Base-by-base conservation (phyloP, 2,888 invertebrate genomes). In the Drosophila anceps region DNA sequence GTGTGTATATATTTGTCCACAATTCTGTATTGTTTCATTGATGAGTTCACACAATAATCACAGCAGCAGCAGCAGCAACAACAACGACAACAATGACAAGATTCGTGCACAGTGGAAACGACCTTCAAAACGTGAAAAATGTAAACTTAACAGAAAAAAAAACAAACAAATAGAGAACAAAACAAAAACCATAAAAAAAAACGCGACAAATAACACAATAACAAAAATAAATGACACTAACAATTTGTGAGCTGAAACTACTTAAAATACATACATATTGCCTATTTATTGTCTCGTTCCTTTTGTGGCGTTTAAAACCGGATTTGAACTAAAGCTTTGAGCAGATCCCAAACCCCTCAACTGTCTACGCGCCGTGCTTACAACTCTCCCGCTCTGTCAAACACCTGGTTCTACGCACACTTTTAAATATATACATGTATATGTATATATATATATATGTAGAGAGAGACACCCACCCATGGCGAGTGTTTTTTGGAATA, bases 41-140 rank as follows among this genome's bases (percentile, higher is more conserved):
- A 87, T 87, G 86, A 90, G 90, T 87, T 90, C 89, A 90, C 89
- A 85, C 82, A 76, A 58, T 61, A 76, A 72, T 51, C 55, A 67
- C 48, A 67, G 53, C 54, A 33, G n/a, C 24, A 12, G 76, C 72
- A n/a, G n/a, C n/a, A 73, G 43, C 41, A 65, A 57, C 59, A 65
- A 61, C 64, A 67, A 62, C 43, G 51, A 59, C 66, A 64, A 62
- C 64, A 68, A 62, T 55, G 59, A 60, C 63, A 61, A 59, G 24
- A 44, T 59, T 63, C 55, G 48, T 61, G 51, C 64, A 70, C 76
- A 71, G 69, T 81, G 78, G 73, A 84, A 81, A 90, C 90, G 86
- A 90, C 90, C 86, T 87, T 87, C 90, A 90, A 90, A 87, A 69
- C 73, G 71, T 82, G 77, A 74, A 83, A 89, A 88, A 83, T 76